phyloP scores from a whole-genome alignment of 1,140 invertebrate species.

The Camponotus vicinus region DNA sequence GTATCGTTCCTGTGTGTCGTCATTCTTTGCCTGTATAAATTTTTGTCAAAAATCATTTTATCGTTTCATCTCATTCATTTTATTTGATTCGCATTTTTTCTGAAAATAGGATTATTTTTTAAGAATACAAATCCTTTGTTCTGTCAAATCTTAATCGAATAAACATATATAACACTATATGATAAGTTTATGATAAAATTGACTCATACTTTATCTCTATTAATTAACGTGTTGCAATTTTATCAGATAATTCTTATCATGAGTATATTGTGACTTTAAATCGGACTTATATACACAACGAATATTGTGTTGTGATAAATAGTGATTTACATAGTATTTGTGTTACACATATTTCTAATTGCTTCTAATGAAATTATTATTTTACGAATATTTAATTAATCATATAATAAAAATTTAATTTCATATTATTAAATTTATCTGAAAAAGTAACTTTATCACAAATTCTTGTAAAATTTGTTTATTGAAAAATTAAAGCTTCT shows the following conservation, averaged over 20 bases:
- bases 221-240: neutral
- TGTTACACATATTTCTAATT: neutral
- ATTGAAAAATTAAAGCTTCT: too few relatives aligned
- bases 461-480: neutral
- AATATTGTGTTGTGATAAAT: neutral
- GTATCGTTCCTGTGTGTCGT: neutral
- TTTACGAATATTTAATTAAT: neutral
- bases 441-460: neutral
- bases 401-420: constrained; percentile 6
- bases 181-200: neutral
- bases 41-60: neutral
- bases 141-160: neutral
- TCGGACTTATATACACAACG: neutral
- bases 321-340: neutral
- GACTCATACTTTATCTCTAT: neutral
- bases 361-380: neutral
- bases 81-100: neutral
- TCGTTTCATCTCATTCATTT: neutral
- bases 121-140: neutral
- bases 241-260: constrained; percentile 23
- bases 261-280: neutral
- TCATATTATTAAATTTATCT: neutral
- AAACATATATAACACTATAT: neutral
- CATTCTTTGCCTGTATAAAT: neutral
- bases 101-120: neutral